phyloP scores from a whole-genome alignment of 2,888 invertebrate genomes.

The Digitonthophagus gazella region DNA sequence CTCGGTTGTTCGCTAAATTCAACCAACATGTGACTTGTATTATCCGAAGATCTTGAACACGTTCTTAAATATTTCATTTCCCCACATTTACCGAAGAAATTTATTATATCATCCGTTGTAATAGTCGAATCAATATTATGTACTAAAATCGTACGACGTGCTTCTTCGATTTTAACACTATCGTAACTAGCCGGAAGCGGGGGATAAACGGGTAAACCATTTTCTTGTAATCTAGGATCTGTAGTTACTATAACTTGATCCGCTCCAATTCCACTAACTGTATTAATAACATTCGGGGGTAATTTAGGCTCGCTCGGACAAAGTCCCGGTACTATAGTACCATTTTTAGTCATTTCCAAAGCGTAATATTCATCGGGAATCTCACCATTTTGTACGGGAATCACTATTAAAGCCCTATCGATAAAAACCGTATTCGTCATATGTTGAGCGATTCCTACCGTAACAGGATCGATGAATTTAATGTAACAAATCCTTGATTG shows the following conservation, averaged over 20 bases:
- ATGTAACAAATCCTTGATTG: constrained; percentile 95
- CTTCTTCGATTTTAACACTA: constrained; percentile 90
- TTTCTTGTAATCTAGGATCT: constrained; percentile 82
- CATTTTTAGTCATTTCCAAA: constrained; percentile 87
- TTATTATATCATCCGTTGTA: constrained; percentile 78
- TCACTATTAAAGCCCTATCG: constrained; percentile 93
- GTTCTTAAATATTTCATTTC: constrained; percentile 95
- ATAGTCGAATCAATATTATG: constrained; percentile 72
- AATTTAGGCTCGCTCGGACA: constrained; percentile 80
- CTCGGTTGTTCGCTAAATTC: constrained; percentile 93
- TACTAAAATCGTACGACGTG: constrained; percentile 86
- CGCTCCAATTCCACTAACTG: constrained; percentile 62
- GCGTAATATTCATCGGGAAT: constrained; percentile 96
- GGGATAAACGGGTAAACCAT: constrained; percentile 87
- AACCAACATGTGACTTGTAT: constrained; percentile 77
- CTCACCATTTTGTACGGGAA: constrained; percentile 83
- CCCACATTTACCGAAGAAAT: constrained; percentile 81
- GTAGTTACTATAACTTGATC: constrained; percentile 79
- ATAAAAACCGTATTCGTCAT: constrained; percentile 99
- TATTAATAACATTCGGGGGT: constrained; percentile 87
- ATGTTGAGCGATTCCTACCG: constrained; percentile 94
- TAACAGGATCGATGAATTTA: constrained; percentile 84
- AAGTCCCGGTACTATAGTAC: constrained; percentile 83
- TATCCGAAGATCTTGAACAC: constrained; percentile 80
- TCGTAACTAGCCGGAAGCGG: constrained; percentile 85